Base-by-base conservation (phyloP, 2,113 vertebrate genomes). In the Nestor notabilis region DNA sequence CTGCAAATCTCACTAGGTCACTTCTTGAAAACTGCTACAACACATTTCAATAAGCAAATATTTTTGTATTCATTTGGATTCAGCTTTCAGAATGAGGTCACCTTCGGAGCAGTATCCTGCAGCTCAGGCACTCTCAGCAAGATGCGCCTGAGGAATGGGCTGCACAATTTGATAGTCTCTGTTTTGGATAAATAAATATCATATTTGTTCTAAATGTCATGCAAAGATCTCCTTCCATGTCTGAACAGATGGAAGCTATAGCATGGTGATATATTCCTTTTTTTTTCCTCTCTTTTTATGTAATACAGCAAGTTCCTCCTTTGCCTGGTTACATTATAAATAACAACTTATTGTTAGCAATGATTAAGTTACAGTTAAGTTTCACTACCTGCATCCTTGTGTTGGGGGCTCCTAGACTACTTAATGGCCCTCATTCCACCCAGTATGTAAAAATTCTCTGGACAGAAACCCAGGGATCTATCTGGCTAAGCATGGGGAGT, bases 31-130 rank as follows among this genome's bases (percentile, higher is more conserved):
- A 90, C 63, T 85, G 39, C 33, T 92, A 20, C 46, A 90, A 81
- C 47, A 46, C 68, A 61, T 94, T 95, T 93, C 80, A 93, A 90
- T 90, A 95, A 97, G 88, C 60, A 96, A 93, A 93, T 85, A 70
- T 89, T 95, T 92, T 72, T 87, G 20, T 91, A 79, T 92, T 94
- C 74, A 87, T 80, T 93, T 95, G 49, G 49, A 85, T 91, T 83
- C 77, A 85, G 31, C 28, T 83, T 97, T 96, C 89, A 85, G 84
- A 87, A 56, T 83, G 81, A 94, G 84, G 74, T 95, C 87, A 95
- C 61, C 69, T 92, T 96, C 1, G 0, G 52, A 65, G 44, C 2
- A 2, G 16, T 72, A 87, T 87, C 81, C 93, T 95, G 77, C 78
- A 87, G 89, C 70, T 95, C 49, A 76, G 81, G 81, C 83, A 53